phyloP scores from a whole-genome alignment of 2,797 vertebrate species.

The Sebastes steindachneri region DNA sequence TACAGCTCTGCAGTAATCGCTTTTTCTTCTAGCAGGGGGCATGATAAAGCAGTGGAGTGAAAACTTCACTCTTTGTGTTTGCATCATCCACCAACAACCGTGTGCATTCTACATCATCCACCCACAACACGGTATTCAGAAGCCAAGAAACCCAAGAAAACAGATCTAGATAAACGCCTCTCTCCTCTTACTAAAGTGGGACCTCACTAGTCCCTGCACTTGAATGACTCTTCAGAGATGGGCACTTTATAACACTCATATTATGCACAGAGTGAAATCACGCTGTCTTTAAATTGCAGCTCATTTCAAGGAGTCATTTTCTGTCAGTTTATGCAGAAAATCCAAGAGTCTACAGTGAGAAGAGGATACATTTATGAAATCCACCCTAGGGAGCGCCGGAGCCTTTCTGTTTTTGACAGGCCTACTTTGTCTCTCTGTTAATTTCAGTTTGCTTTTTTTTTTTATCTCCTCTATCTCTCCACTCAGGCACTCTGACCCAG shows the following conservation, averaged over 20 bases:
- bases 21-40: slow-evolving; percentile 50
- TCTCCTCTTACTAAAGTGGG: slow-evolving; percentile 34
- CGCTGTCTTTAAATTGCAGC: slow-evolving; percentile 30
- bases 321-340: slow-evolving; percentile 43
- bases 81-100: neutral
- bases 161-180: slow-evolving; percentile 17
- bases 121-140: neutral
- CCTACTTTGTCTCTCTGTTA: slow-evolving; percentile 16
- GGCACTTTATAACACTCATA: slow-evolving; percentile 43
- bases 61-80: slow-evolving; percentile 38
- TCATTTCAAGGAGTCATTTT: slow-evolving; percentile 52
- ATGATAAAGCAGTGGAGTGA: slow-evolving; percentile 24
- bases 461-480: slow-evolving; percentile 25
- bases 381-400: slow-evolving; percentile 8
- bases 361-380: slow-evolving; percentile 47
- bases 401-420: slow-evolving; percentile 43
- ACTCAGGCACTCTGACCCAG: slow-evolving; percentile 93
- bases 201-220: slow-evolving; percentile 25
- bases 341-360: slow-evolving; percentile 14
- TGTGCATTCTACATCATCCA: slow-evolving; percentile 5
- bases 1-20: slow-evolving; percentile 47
- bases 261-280: slow-evolving; percentile 35
- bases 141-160: slow-evolving; percentile 13
- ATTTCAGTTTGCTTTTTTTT: slow-evolving; percentile 27
- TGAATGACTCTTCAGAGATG: slow-evolving; percentile 27